Percentiles rank a stretch among this genome's conserved stretches.
phyloP scores from a whole-genome alignment of 53 echinoderm and acorn worm species.

The Henricia sp. region DNA sequence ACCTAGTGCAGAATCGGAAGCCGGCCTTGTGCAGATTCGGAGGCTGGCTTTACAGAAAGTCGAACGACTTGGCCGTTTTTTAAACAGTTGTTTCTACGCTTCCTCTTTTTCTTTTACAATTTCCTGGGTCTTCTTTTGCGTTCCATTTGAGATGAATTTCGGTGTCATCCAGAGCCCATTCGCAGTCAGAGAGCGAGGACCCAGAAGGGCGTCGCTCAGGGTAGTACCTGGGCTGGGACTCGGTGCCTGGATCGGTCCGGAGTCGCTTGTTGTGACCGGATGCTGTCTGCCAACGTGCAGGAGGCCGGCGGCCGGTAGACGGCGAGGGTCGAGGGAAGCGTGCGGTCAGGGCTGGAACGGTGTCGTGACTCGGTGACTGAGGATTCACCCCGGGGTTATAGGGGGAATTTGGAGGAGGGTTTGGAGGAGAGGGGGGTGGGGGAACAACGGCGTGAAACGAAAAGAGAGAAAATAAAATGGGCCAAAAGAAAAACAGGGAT shows the following conservation, averaged over 20 bases:
- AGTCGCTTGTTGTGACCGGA: slow-evolving; percentile 30
- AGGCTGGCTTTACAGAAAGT: no score
- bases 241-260: slow-evolving; percentile 7
- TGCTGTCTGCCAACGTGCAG: slow-evolving; percentile 41
- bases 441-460: not conserved
- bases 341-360: slow-evolving; percentile 27
- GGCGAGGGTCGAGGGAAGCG: slow-evolving; percentile 43
- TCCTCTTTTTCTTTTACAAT: slow-evolving; percentile 25
- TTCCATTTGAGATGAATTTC: not conserved
- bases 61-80: no score
- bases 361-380: slow-evolving; percentile 3
- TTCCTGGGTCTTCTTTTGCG: not conserved
- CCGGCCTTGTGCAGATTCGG: no score
- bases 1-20: no score
- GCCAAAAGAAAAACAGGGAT: slow-evolving; percentile 14
- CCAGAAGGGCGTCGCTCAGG: not conserved
- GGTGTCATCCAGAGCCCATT: not conserved
- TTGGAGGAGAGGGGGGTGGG: not conserved
- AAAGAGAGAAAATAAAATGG: slow-evolving; percentile 6
- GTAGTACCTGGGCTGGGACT: slow-evolving; percentile 1
- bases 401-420: not conserved
- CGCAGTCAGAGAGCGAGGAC: slow-evolving; percentile 3
- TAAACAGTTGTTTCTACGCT: slow-evolving; percentile 36
- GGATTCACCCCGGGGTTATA: slow-evolving; percentile 11
- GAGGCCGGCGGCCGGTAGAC: slow-evolving; percentile 28